phyloP scores from a whole-genome alignment of 2,113 vertebrate genomes.

The Eubucco bourcierii region DNA sequence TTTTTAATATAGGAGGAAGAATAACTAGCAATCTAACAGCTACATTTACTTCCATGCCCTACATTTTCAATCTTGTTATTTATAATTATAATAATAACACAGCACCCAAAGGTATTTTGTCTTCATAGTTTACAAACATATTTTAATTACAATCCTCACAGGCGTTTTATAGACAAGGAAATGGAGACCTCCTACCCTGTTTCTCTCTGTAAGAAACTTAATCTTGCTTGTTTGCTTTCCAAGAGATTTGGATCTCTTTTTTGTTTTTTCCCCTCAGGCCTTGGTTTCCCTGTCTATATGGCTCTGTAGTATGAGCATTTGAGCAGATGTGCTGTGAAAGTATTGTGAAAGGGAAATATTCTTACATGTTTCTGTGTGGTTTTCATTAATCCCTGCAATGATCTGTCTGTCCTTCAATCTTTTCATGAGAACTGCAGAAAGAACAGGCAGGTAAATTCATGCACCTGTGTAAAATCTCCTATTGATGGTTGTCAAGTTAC shows the following conservation, averaged over 20 bases:
- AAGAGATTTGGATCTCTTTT: not conserved
- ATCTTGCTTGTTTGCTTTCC: not conserved
- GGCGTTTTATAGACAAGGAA: not conserved
- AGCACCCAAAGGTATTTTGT: not conserved
- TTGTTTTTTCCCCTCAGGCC: not conserved
- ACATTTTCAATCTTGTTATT: not conserved
- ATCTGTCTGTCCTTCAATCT: not conserved
- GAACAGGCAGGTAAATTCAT: not conserved
- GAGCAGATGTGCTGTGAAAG: not conserved
- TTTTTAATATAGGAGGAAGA: not conserved
- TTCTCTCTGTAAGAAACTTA: not conserved
- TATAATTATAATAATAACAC: not conserved
- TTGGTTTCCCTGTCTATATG: not conserved
- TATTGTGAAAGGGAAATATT: not conserved
- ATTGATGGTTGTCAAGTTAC: not conserved
- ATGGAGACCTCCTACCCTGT: not conserved
- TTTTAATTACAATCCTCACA: conserved; percentile 3
- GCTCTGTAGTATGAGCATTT: not conserved
- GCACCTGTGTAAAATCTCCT: not conserved
- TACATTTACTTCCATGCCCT: not conserved
- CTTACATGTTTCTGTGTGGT: not conserved
- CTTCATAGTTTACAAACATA: not conserved
- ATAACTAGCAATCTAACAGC: not conserved
- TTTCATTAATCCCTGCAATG: not conserved
- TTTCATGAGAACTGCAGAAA: not conserved